These are phyloP conservation scores for Andrena cerasifolii DNA, from an alignment of 1,140 invertebrate species.

Conservation along the genomic window DNA sequence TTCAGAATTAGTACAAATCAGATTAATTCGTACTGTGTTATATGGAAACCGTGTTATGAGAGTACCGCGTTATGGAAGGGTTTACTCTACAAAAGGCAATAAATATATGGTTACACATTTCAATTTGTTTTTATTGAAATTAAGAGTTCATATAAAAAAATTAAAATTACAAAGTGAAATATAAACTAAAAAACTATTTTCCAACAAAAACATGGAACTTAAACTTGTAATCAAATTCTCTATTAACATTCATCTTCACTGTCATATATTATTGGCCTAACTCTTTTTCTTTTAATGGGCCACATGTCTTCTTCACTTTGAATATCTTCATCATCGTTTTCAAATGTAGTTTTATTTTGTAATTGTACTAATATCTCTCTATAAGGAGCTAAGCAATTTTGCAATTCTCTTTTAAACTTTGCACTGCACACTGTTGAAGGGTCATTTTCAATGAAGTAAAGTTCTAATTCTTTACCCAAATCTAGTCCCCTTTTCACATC, in stretches of 20 bases:
- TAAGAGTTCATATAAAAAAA: slow-evolving; percentile 27
- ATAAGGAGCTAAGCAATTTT: slow-evolving; percentile 35
- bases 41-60: slow-evolving; percentile 12
- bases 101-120: slow-evolving; percentile 34
- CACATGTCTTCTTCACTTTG: slow-evolving; percentile 30
- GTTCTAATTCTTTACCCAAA: slow-evolving; percentile 33
- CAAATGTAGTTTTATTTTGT: slow-evolving; percentile 31
- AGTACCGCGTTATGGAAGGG: slow-evolving; percentile 33
- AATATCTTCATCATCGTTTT: slow-evolving; percentile 30
- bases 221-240: slow-evolving; percentile 39
- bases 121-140: slow-evolving; percentile 41
- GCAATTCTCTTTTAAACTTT: slow-evolving; percentile 34
- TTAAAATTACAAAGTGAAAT: too few relatives aligned
- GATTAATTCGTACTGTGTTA: too few relatives aligned
- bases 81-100: too few relatives aligned
- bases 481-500: slow-evolving; percentile 25
- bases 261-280: slow-evolving; percentile 42
- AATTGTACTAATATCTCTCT: slow-evolving; percentile 18
- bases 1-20: too few relatives aligned
- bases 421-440: slow-evolving; percentile 4
- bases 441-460: slow-evolving; percentile 14
- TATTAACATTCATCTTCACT: slow-evolving; percentile 37
- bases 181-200: slow-evolving; percentile 46
- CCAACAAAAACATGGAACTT: slow-evolving; percentile 37
- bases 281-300: slow-evolving; percentile 41